A percentile compares a stretch with the other conserved stretches of the same genome.
These are phyloP conservation scores for Lasioglossum oenotherae DNA, from an alignment of 2,888 invertebrate species.

Conservation along the genomic window DNA sequence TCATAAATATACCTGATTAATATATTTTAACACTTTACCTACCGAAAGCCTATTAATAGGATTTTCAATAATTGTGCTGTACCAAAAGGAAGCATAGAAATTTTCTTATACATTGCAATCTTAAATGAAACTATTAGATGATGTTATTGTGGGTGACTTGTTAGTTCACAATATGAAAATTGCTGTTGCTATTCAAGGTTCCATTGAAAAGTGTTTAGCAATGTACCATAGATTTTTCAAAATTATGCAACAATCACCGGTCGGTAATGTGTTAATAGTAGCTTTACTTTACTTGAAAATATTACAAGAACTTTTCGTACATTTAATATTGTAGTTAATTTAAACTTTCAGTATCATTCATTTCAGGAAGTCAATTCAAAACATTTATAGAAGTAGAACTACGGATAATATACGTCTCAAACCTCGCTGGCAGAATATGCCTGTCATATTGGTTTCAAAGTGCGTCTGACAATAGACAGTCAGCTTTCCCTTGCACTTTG, in stretches of 20 bases:
- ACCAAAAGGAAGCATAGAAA: too few relatives aligned
- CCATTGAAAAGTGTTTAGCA: too few relatives aligned
- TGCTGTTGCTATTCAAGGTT: too few relatives aligned
- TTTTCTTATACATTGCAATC: too few relatives aligned
- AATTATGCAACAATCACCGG: too few relatives aligned
- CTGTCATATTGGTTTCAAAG: slow-evolving; percentile 19
- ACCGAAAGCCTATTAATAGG: too few relatives aligned
- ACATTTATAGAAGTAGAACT: neutral
- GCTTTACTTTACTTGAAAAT: neutral
- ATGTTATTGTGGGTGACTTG: too few relatives aligned
- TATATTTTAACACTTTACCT: neutral
- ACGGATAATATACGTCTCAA: neutral
- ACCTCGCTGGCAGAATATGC: neutral
- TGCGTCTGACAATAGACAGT: slow-evolving; percentile 25
- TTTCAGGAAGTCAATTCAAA: neutral
- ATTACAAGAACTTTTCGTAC: neutral
- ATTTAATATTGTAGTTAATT: neutral
- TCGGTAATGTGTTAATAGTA: too few relatives aligned
- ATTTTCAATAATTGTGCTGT: too few relatives aligned
- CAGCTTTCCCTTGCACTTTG: slow-evolving; percentile 16
- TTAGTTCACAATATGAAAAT: too few relatives aligned
- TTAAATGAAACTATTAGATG: too few relatives aligned
- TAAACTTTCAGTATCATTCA: neutral
- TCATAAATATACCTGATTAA: neutral
- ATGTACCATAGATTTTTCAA: too few relatives aligned